Conservation (phyloP, 2,888 invertebrate genomes). For the Drosophila stalkeri region DNA sequence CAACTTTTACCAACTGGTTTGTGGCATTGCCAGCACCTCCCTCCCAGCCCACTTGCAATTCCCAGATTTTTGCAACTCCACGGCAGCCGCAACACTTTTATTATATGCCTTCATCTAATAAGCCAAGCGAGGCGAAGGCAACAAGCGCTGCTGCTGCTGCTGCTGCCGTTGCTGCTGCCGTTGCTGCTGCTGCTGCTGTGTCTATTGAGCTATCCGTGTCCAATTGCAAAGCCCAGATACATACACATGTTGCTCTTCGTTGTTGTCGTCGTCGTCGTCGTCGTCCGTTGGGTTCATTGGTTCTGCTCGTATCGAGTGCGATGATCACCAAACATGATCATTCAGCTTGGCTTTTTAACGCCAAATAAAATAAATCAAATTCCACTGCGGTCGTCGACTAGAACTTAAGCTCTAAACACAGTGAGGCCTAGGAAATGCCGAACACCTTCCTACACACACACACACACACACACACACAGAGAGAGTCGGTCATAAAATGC, state of each 20-base stretch:
- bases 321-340: conserved; percentile 78
- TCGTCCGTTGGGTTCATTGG: conserved; percentile 51
- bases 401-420: neutral
- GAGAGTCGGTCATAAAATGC: conserved; percentile 46
- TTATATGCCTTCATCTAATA: conserved; percentile 81
- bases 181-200: conserved; percentile 37
- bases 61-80: conserved; percentile 61
- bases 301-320: conserved; percentile 68
- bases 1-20: conserved; percentile 80
- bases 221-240: conserved; percentile 74
- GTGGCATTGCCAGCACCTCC: conserved; percentile 50
- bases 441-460: conserved; percentile 48
- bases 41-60: conserved; percentile 34
- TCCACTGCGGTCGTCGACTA: conserved; percentile 77
- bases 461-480: neutral
- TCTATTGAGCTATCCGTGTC: conserved; percentile 82
- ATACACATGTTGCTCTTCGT: conserved; percentile 58
- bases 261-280: conserved; percentile 15
- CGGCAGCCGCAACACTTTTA: conserved; percentile 80
- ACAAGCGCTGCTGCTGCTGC: conserved; percentile 37
- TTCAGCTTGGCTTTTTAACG: conserved; percentile 81
- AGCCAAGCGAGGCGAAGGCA: conserved; percentile 62
- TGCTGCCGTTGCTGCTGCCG: conserved; percentile 34
- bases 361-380: conserved; percentile 82
- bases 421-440: conserved; percentile 44